Evolutionary conservation across 2,888 invertebrate species (phyloP).

Genomic region (Nomada ruficornis): DNA sequence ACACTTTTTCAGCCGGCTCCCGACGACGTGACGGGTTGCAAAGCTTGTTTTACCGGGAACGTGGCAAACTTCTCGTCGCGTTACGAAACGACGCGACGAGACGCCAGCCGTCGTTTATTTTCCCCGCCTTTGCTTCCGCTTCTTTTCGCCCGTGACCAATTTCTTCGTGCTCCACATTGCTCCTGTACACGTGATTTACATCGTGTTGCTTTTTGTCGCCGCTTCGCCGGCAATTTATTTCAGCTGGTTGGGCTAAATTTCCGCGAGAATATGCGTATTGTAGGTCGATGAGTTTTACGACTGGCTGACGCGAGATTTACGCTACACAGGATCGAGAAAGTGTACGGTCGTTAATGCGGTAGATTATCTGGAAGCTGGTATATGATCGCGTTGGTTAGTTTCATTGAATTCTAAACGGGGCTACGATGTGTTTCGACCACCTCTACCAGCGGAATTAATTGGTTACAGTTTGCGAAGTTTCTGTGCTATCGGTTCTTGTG

Average conservation of each 20-base stretch:
- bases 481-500: background rate
- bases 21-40: background rate
- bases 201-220: constrained; percentile 15
- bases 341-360: background rate
- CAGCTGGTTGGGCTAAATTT: constrained; percentile 16
- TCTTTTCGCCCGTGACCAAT: constrained; percentile 26
- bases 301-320: constrained; percentile 23
- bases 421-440: constrained; percentile 27
- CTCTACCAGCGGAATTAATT: constrained; percentile 10
- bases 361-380: background rate
- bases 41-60: constrained; percentile 11
- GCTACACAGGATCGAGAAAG: constrained; percentile 3
- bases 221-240: background rate
- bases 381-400: background rate
- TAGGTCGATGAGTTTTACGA: constrained; percentile 31
- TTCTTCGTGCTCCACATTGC: constrained; percentile 12
- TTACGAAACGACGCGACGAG: constrained; percentile 14
- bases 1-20: constrained; percentile 31
- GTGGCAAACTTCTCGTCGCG: background rate
- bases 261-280: constrained; percentile 27
- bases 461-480: background rate
- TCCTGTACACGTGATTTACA: constrained; percentile 16
- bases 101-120: constrained; percentile 6
- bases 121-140: background rate
- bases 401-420: background rate